Conservation (phyloP, 2,113 vertebrate species). For the Nibea coibor region DNA sequence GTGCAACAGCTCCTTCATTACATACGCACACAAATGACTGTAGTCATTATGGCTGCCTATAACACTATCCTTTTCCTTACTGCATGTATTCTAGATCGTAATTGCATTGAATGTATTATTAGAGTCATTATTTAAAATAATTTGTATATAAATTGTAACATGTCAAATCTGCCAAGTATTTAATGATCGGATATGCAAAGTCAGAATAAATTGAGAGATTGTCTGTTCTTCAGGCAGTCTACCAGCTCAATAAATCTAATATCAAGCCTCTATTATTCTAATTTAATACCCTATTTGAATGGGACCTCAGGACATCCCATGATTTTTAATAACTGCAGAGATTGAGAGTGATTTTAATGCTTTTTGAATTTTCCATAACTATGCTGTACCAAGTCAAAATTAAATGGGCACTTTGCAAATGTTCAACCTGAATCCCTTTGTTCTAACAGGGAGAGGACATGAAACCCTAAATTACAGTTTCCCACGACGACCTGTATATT, state of each 20-base stretch:
- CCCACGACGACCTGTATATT: background rate
- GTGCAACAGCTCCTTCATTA: slow-evolving; percentile 17
- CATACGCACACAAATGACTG: slow-evolving; percentile 28
- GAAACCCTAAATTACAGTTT: slow-evolving; percentile 18
- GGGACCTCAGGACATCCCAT: slow-evolving; percentile 65
- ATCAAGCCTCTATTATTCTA: slow-evolving; percentile 76
- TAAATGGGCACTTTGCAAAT: slow-evolving; percentile 49
- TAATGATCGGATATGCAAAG: slow-evolving; percentile 62
- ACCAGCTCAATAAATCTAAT: slow-evolving; percentile 65
- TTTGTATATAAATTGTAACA: slow-evolving; percentile 49
- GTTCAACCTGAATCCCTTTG: slow-evolving; percentile 38
- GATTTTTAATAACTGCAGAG: slow-evolving; percentile 71
- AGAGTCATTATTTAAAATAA: slow-evolving; percentile 45
- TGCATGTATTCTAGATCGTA: slow-evolving; percentile 15
- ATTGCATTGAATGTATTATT: slow-evolving; percentile 39
- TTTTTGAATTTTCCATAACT: slow-evolving; percentile 56
- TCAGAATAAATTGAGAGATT: slow-evolving; percentile 61
- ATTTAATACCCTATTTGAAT: slow-evolving; percentile 75
- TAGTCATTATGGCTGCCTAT: slow-evolving; percentile 22
- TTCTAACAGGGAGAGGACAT: slow-evolving; percentile 25
- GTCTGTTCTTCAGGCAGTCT: slow-evolving; percentile 60
- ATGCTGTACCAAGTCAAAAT: slow-evolving; percentile 41
- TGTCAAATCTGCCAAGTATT: slow-evolving; percentile 38
- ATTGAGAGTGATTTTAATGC: slow-evolving; percentile 61
- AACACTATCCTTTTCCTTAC: slow-evolving; percentile 26